Percentiles rank a stretch among this genome's conserved stretches.
Conservation (phyloP, 2,888 invertebrate species). For the Tipula vernalis region DNA sequence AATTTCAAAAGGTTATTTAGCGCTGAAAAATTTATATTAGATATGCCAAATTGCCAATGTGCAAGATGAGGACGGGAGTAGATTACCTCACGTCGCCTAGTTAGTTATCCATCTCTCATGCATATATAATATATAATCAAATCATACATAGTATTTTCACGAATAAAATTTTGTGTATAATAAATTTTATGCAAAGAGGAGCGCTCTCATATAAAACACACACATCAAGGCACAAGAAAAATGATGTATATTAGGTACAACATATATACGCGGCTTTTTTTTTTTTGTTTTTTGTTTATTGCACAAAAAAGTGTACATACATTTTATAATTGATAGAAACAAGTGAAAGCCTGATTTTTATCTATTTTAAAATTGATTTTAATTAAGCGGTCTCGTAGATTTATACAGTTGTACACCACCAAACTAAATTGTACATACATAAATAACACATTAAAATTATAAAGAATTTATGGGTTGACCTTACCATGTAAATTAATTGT, state of each 20-base stretch:
- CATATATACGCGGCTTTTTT: neutral
- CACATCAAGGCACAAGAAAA: neutral
- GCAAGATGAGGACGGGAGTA: neutral
- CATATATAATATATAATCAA: neutral
- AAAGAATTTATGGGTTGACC: constrained; percentile 26
- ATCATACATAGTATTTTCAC: neutral
- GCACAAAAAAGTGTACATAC: neutral
- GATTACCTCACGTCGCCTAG: neutral
- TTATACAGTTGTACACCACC: neutral
- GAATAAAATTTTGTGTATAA: neutral
- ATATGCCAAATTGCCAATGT: no score
- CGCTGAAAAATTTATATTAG: neutral
- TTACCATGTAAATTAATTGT: constrained; percentile 93
- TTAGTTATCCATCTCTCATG: neutral
- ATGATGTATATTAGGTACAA: neutral
- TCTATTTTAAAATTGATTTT: neutral
- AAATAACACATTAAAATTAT: neutral
- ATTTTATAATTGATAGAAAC: neutral
- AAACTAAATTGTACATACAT: neutral
- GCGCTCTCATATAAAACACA: neutral
- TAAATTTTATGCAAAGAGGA: neutral
- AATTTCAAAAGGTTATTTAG: neutral
- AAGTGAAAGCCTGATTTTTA: constrained; percentile 7
- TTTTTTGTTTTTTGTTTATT: no score
- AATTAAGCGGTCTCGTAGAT: neutral